Evolutionary conservation across 2,113 vertebrate species (phyloP).

Genomic region (Engraulis encrasicolus): DNA sequence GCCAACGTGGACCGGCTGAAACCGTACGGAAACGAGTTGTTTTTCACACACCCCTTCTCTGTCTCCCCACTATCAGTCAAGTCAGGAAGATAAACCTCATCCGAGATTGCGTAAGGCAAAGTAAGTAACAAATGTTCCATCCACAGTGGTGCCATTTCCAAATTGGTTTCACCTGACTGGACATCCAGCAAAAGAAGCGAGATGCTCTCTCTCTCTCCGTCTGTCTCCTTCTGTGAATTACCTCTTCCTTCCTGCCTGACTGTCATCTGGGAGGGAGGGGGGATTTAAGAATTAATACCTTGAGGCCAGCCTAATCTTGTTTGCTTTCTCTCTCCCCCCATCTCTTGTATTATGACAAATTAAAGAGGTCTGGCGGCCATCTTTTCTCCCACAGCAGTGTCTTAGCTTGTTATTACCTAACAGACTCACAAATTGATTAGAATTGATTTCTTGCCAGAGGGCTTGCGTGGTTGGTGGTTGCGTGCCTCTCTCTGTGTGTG

Average conservation of each 20-base stretch:
- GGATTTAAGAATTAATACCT: conserved; percentile 65
- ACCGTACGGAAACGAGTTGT: not conserved
- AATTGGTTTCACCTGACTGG: conserved; percentile 67
- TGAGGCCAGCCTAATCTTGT: conserved; percentile 71
- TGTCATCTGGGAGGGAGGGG: conserved; percentile 61
- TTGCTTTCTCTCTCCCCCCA: conserved; percentile 68
- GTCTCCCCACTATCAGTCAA: not conserved
- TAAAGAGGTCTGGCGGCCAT: conserved; percentile 77
- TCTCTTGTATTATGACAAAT: conserved; percentile 79
- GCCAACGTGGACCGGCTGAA: not conserved
- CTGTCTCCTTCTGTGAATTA: conserved; percentile 67
- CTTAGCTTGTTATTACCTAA: conserved; percentile 79
- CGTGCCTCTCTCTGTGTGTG: no score
- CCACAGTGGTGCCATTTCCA: conserved; percentile 64
- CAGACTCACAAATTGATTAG: conserved; percentile 80
- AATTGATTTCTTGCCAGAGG: conserved; percentile 71
- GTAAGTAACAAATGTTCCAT: conserved; percentile 65
- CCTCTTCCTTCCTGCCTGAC: conserved; percentile 60
- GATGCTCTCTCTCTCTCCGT: no score
- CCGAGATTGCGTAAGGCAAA: conserved; percentile 46
- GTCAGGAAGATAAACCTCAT: not conserved
- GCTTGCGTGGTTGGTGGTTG: conserved; percentile 50
- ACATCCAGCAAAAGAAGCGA: conserved; percentile 45
- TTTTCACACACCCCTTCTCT: not conserved
- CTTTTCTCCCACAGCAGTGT: conserved; percentile 71